Conservation (phyloP, 2,113 vertebrate species). For the Polypterus bichir region DNA sequence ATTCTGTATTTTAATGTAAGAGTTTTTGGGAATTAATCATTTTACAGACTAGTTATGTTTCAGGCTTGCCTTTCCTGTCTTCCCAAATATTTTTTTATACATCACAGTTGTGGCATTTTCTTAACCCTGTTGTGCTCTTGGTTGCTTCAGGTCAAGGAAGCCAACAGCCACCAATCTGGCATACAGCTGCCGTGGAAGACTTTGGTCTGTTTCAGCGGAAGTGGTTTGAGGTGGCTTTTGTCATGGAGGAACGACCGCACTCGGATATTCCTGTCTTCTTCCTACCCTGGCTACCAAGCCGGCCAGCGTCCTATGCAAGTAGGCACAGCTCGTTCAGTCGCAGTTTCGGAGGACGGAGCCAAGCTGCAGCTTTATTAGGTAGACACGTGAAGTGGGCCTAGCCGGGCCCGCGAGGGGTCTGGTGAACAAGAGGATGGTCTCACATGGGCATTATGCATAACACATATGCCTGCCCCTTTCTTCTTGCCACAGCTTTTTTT, state of each 20-base stretch:
- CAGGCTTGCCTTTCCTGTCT: too few relatives aligned
- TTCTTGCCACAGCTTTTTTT: too few relatives aligned
- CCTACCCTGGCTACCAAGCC: slow-evolving; percentile 89
- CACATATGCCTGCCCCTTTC: background rate
- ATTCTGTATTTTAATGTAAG: too few relatives aligned
- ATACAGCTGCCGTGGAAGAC: slow-evolving; percentile 71
- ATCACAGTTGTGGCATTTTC: too few relatives aligned
- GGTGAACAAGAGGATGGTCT: background rate
- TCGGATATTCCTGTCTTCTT: slow-evolving; percentile 84
- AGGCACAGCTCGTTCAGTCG: slow-evolving; percentile 98
- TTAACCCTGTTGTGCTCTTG: too few relatives aligned
- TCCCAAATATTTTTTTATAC: too few relatives aligned
- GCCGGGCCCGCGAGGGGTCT: background rate
- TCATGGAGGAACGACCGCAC: slow-evolving; percentile 75
- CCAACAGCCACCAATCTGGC: slow-evolving; percentile 46
- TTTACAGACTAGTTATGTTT: too few relatives aligned
- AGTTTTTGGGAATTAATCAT: too few relatives aligned
- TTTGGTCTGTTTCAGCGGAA: slow-evolving; percentile 88
- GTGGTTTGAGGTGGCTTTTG: slow-evolving; percentile 95
- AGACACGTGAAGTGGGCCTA: slow-evolving; percentile 34
- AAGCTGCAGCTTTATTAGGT: slow-evolving; percentile 93
- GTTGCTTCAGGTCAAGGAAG: too few relatives aligned
- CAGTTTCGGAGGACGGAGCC: slow-evolving; percentile 97
- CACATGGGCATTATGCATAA: background rate
- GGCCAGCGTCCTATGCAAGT: slow-evolving; percentile 93